Evolutionary conservation across 1,140 invertebrate species (phyloP).

Genomic region (Alviniconcha marisindica): DNA sequence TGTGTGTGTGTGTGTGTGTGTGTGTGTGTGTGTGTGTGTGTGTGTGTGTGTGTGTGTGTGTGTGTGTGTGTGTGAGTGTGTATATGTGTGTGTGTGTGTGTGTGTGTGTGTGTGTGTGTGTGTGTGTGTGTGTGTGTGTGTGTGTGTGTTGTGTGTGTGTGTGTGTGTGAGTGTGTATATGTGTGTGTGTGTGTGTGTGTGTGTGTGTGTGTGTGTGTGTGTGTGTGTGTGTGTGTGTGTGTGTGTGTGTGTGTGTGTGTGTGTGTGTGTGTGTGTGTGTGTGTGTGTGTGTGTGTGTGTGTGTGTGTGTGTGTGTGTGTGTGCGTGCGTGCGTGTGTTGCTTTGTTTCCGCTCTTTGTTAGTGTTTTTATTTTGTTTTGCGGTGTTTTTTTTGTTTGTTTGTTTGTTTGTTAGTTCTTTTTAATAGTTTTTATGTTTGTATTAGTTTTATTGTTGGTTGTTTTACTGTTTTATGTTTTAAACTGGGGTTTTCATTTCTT

Average conservation of each 20-base stretch:
- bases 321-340: background rate
- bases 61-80: conserved; percentile 11
- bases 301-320: background rate
- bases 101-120: conserved; percentile 10
- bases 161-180: too few relatives aligned
- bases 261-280: conserved; percentile 5
- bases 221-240: conserved; percentile 6
- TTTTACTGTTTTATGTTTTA: too few relatives aligned
- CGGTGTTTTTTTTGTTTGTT: too few relatives aligned
- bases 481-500: too few relatives aligned
- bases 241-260: background rate
- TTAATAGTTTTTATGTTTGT: too few relatives aligned
- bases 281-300: background rate
- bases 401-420: too few relatives aligned
- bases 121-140: conserved; percentile 1
- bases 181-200: background rate
- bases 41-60: conserved; percentile 11
- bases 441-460: too few relatives aligned
- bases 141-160: too few relatives aligned
- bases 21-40: conserved; percentile 9
- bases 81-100: conserved; percentile 16
- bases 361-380: too few relatives aligned
- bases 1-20: conserved; percentile 17
- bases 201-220: conserved; percentile 17
- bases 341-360: too few relatives aligned